Percentiles rank a stretch among this genome's conserved stretches.
Evolutionary conservation across 2,113 vertebrate genomes (phyloP).

Genomic region (Forbesichthys agassizii): DNA sequence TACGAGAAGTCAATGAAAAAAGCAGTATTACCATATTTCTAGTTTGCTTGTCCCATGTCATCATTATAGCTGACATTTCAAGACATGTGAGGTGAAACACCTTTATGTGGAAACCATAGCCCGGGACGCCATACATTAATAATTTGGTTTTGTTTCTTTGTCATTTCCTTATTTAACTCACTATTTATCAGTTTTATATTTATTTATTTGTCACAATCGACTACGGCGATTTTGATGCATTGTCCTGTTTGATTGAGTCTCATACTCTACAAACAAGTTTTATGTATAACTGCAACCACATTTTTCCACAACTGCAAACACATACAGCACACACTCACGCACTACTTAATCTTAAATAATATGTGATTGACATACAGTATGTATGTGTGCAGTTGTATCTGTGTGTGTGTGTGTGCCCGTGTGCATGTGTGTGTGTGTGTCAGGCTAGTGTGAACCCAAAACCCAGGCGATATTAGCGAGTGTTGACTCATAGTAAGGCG

Average conservation of each 20-base stretch:
- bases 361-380: too few relatives aligned
- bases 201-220: neutral
- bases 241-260: neutral
- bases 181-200: conserved; percentile 12
- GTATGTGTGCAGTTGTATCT: too few relatives aligned
- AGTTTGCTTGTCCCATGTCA: neutral
- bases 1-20: conserved; percentile 32
- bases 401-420: too few relatives aligned
- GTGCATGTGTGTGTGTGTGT: conserved; percentile 42
- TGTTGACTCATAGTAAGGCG: conserved; percentile 88
- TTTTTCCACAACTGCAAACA: too few relatives aligned
- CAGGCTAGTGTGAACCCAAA: conserved; percentile 77
- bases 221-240: conserved; percentile 6
- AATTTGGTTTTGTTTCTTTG: neutral
- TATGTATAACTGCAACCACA: too few relatives aligned
- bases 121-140: conserved; percentile 3
- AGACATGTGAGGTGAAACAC: neutral
- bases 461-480: conserved; percentile 84
- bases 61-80: neutral
- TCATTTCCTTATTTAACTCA: neutral
- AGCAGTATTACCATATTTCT: conserved; percentile 25
- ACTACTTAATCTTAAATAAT: conserved; percentile 49
- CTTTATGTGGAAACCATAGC: neutral
- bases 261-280: too few relatives aligned
- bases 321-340: conserved; percentile 28